Base-by-base conservation (phyloP, 2,113 vertebrate genomes). In the Myanophis thanlyinensis region DNA sequence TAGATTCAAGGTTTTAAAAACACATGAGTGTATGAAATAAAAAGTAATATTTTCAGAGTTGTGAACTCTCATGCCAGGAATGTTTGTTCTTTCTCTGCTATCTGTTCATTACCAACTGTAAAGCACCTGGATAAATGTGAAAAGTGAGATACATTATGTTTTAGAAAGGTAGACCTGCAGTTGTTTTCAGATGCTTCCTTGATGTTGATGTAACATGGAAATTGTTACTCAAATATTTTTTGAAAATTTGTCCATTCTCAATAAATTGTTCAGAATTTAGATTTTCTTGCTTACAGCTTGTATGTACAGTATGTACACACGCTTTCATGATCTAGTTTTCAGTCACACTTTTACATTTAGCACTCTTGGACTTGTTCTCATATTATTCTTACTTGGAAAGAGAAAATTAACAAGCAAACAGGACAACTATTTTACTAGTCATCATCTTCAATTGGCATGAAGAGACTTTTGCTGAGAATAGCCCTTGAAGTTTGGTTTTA, bases 401-500 rank as follows among this genome's bases (percentile, higher is more conserved):
- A 90, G 22, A 88, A 88, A 40, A 56, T 88, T 88, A 54, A 54
- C 51, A 73, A 88, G 62, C 44, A 49, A 90, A 51, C 52, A 23
- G 5, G 23, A n/a, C 46, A 90, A 20, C 5, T 91, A 85, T 47
- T 47, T 44, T 59, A 88, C 54, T 59, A 89, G 88, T 94, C 54
- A 49, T 27, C 54, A 62, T 88, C 93, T 95, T 89, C 12, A 20
- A 0, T 85, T 95, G 92, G 85, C 18, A 48, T 87, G 73, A 90
- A 92, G 62, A 95, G 54, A 90, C 92, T 93, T 97, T 95, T 90
- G 49, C 56, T 92, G 89, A 95, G 95, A 25, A 93, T 96, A 92
- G 84, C 91, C 93, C 53, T 94, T 90, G 54, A 93, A 92, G 89
- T 93, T 95, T 97, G 95, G 95, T 96, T 97, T 97, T 97, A 97